A percentile compares a stretch with the other conserved stretches of the same genome.
Evolutionary conservation across 2,113 vertebrate genomes (phyloP).

Genomic region (Gasterosteus aculeatus): DNA sequence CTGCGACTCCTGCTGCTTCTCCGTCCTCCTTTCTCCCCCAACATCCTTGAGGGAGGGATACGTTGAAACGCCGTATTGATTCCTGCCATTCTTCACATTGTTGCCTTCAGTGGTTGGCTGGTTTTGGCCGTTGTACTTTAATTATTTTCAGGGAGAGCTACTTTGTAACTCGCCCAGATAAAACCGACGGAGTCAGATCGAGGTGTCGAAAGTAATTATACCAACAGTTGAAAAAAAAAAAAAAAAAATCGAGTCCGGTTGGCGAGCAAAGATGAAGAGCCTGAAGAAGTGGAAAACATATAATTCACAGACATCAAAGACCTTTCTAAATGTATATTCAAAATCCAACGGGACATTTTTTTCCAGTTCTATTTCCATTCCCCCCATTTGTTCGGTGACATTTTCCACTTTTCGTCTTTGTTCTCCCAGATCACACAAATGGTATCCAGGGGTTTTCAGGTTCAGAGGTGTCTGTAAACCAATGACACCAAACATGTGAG

Average conservation of each 20-base stretch:
- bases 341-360: conserved; percentile 28
- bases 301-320: conserved; percentile 62
- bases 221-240: conserved; percentile 8
- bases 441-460: conserved; percentile 17
- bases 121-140: conserved; percentile 46
- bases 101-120: conserved; percentile 57
- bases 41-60: conserved; percentile 53
- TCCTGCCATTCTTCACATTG: conserved; percentile 60
- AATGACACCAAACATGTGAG: neutral
- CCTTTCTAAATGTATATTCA: conserved; percentile 31
- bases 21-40: conserved; percentile 46
- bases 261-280: conserved; percentile 34
- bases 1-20: conserved; percentile 58
- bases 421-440: conserved; percentile 28
- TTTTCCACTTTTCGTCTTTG: conserved; percentile 40
- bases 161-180: conserved; percentile 32
- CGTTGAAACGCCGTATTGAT: conserved; percentile 68
- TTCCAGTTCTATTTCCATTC: conserved; percentile 12
- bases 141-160: conserved; percentile 17
- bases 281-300: conserved; percentile 43
- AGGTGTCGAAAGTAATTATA: conserved; percentile 25
- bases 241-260: conserved; percentile 7
- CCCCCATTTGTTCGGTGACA: conserved; percentile 30
- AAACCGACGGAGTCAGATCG: conserved; percentile 4
- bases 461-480: neutral